Percentiles rank a stretch among this genome's conserved stretches.
Conservation (phyloP, 2,113 vertebrate genomes). For the Alligator sinensis region DNA sequence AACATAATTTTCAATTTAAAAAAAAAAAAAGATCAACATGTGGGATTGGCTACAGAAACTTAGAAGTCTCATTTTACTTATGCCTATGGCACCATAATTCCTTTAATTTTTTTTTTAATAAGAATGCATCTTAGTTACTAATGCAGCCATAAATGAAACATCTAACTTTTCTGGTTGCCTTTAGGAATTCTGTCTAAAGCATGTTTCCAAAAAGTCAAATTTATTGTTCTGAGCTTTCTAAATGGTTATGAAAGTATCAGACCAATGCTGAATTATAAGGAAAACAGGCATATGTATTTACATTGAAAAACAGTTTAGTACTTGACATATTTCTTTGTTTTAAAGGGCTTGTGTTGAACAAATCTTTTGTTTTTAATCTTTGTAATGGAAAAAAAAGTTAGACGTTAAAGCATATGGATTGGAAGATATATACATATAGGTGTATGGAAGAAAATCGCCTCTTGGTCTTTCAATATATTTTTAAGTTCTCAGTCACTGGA, state of each 20-base stretch:
- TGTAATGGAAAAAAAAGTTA: neutral
- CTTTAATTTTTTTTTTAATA: conserved; percentile 68
- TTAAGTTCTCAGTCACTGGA: no score
- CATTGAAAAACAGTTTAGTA: neutral
- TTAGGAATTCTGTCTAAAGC: conserved; percentile 52
- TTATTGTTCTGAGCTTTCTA: conserved; percentile 59
- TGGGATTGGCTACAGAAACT: conserved; percentile 57
- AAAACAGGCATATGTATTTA: neutral
- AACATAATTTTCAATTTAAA: neutral
- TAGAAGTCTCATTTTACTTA: conserved; percentile 60
- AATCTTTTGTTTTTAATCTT: conserved; percentile 4
- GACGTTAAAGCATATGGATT: neutral
- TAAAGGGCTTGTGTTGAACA: conserved; percentile 1
- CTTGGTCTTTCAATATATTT: no score
- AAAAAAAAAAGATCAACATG: conserved; percentile 27
- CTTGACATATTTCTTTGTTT: conserved; percentile 33
- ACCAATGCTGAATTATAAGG: conserved; percentile 13
- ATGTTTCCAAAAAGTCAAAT: conserved; percentile 32
- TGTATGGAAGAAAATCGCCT: neutral
- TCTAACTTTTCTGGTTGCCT: conserved; percentile 55
- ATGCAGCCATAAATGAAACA: conserved; percentile 63
- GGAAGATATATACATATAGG: neutral
- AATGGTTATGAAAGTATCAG: conserved; percentile 56
- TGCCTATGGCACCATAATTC: conserved; percentile 65
- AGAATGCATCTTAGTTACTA: conserved; percentile 67